Evolutionary conservation across 2,797 vertebrate genomes (phyloP).

Genomic region (Glossophaga mutica): DNA sequence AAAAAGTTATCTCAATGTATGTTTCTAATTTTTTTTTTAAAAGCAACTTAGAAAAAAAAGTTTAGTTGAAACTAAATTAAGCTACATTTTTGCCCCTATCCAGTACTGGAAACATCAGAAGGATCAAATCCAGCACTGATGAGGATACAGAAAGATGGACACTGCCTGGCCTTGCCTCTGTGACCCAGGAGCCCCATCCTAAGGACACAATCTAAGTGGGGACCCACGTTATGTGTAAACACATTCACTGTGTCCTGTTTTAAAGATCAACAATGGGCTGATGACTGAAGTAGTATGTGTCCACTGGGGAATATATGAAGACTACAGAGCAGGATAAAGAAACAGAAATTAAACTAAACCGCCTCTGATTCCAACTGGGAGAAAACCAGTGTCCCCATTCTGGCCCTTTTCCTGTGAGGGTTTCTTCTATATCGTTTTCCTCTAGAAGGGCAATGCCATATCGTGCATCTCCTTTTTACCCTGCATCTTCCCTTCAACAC

Average conservation of each 20-base stretch:
- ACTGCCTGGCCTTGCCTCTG: background rate
- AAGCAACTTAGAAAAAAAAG: background rate
- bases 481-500: background rate
- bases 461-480: background rate
- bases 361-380: background rate
- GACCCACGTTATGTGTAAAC: background rate
- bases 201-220: background rate
- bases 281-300: background rate
- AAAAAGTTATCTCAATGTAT: background rate
- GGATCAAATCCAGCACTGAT: background rate
- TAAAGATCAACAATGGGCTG: background rate
- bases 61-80: background rate
- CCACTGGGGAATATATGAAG: background rate
- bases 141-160: background rate
- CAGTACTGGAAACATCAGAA: background rate
- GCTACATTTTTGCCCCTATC: background rate
- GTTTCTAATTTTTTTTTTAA: background rate
- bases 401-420: background rate
- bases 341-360: background rate
- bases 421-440: background rate
- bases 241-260: background rate
- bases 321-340: background rate
- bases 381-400: background rate
- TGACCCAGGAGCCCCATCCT: accelerated
- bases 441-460: background rate